Evolutionary conservation across 2,113 vertebrate species (phyloP).

Genomic region (Sialia sialis): DNA sequence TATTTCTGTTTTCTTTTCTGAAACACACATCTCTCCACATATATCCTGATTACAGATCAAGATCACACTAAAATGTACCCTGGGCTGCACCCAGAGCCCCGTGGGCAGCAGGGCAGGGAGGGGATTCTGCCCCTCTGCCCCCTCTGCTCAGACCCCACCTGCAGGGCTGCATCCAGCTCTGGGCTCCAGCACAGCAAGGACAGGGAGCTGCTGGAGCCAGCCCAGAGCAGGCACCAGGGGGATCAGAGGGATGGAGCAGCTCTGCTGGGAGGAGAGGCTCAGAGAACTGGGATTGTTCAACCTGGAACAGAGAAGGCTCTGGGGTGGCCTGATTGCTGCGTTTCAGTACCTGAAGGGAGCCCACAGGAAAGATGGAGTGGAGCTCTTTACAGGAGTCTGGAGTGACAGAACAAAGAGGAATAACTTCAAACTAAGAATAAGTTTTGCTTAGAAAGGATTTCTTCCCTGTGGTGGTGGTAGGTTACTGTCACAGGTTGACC

Average conservation of each 20-base stretch:
- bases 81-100: not conserved
- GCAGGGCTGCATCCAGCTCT: not conserved
- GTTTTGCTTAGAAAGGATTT: not conserved
- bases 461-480: accelerated
- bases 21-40: not conserved
- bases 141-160: not conserved
- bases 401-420: not conserved
- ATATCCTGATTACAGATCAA: not conserved
- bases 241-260: too few relatives aligned
- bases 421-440: not conserved
- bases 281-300: too few relatives aligned
- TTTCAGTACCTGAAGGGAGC: accelerated
- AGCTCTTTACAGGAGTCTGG: accelerated
- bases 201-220: not conserved
- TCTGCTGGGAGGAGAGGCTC: too few relatives aligned
- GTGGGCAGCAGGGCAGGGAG: not conserved
- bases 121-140: not conserved
- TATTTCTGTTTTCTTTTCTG: not conserved
- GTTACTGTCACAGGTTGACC: accelerated
- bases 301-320: too few relatives aligned
- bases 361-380: not conserved
- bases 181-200: not conserved
- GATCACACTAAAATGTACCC: not conserved
- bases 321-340: accelerated
- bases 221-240: too few relatives aligned